Evolutionary conservation across 2,888 invertebrate genomes (phyloP).

Genomic region (Caenorhabditis plicata): DNA sequence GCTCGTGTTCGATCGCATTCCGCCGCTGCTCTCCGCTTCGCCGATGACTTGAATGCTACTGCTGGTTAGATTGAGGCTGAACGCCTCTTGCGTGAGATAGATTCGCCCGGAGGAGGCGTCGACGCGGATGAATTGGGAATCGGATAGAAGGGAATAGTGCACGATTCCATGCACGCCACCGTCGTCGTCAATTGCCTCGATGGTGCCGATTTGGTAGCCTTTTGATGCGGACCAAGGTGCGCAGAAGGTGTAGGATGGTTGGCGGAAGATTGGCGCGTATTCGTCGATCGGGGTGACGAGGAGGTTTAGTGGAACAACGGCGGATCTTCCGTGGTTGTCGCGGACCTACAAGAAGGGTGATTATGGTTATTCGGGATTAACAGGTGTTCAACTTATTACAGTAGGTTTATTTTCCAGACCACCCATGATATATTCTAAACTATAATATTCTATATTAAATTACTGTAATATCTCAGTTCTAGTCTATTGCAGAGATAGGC

Average conservation of each 20-base stretch:
- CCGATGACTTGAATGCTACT: too few relatives aligned
- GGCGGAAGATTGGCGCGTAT: conserved; percentile 88
- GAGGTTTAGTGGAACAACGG: conserved; percentile 50
- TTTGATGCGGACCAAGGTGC: conserved; percentile 53
- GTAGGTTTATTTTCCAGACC: too few relatives aligned
- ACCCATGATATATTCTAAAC: too few relatives aligned
- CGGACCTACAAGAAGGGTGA: conserved; percentile 72
- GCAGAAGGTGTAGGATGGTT: conserved; percentile 80
- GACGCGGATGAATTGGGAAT: background rate
- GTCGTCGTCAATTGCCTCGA: conserved; percentile 45
- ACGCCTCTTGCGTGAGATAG: too few relatives aligned
- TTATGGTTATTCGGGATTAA: background rate
- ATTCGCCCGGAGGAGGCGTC: too few relatives aligned
- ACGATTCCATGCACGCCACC: conserved; percentile 40
- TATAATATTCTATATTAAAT: too few relatives aligned
- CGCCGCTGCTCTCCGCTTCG: too few relatives aligned
- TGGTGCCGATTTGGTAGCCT: conserved; percentile 78
- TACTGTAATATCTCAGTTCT: too few relatives aligned
- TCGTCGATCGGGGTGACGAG: conserved; percentile 82
- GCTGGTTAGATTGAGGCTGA: too few relatives aligned
- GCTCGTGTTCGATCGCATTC: too few relatives aligned
- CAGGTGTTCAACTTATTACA: too few relatives aligned
- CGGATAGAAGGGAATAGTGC: conserved; percentile 12
- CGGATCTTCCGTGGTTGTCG: conserved; percentile 75
- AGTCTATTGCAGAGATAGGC: too few relatives aligned